Evolutionary conservation across 2,888 invertebrate genomes (phyloP).

Genomic region (Eudemis profundana): DNA sequence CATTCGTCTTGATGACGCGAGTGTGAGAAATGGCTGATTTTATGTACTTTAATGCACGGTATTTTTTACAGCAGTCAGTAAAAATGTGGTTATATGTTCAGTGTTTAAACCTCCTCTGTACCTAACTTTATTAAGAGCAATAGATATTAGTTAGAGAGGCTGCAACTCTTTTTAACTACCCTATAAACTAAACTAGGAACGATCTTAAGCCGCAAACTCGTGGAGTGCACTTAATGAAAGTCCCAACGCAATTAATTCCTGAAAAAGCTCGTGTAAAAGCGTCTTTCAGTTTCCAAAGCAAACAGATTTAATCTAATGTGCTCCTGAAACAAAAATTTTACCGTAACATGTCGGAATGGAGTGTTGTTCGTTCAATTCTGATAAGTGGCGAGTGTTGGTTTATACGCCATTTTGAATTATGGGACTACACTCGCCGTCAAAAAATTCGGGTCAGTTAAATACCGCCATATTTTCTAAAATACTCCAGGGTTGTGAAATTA

Average conservation of each 20-base stretch:
- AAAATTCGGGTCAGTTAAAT: no score
- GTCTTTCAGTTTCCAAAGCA: constrained; percentile 35
- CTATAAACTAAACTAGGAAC: background rate
- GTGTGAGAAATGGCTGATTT: no score
- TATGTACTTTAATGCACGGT: no score
- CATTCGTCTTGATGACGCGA: no score
- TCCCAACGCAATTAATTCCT: constrained; percentile 35
- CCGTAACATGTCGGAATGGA: constrained; percentile 19
- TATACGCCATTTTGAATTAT: constrained; percentile 7
- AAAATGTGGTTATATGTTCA: no score
- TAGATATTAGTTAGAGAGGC: no score
- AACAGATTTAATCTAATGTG: constrained; percentile 40
- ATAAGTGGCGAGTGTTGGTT: constrained; percentile 12
- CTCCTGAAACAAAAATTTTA: constrained; percentile 32
- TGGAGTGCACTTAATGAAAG: constrained; percentile 11
- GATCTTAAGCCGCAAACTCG: constrained; percentile 11
- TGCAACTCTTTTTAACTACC: no score
- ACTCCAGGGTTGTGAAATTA: no score
- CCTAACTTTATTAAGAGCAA: no score
- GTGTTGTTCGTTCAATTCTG: constrained; percentile 21
- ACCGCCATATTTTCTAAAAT: no score
- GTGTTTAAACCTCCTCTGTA: no score
- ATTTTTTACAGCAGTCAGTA: no score
- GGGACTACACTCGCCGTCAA: background rate
- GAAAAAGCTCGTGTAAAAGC: constrained; percentile 34